These are phyloP conservation scores for Sialia sialis DNA, from an alignment of 2,113 vertebrate species.

Conservation along the genomic window DNA sequence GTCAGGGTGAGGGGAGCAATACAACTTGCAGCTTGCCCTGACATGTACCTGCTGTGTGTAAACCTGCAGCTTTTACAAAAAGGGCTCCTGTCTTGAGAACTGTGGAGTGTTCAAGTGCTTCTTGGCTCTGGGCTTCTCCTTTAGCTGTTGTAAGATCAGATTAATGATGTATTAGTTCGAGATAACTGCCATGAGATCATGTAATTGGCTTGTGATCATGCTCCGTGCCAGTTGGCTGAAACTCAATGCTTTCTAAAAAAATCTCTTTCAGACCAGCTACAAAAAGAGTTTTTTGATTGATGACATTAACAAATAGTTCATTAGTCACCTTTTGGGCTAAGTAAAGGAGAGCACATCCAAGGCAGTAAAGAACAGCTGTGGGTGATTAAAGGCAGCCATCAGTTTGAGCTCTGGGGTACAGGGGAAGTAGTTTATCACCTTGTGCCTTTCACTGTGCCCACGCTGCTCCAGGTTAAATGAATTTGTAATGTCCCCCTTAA, in stretches of 20 bases:
- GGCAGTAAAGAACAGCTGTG: slow-evolving; percentile 3
- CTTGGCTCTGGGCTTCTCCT: slow-evolving; percentile 25
- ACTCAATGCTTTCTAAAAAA: not conserved
- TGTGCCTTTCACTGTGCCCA: not conserved
- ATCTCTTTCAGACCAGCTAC: not conserved
- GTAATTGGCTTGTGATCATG: not conserved
- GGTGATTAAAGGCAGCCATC: not conserved
- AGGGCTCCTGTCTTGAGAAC: not conserved
- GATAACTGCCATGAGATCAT: slow-evolving; percentile 29
- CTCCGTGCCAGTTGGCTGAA: not conserved
- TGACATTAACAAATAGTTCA: slow-evolving; percentile 30
- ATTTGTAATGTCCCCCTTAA: not conserved
- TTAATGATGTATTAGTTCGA: slow-evolving; percentile 30
- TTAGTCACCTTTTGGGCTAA: slow-evolving; percentile 29
- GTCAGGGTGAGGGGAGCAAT: not conserved
- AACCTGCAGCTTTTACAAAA: slow-evolving; percentile 8
- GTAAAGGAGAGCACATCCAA: not conserved
- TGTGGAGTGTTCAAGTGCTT: not conserved
- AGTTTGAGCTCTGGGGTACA: not conserved
- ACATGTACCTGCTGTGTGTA: not conserved
- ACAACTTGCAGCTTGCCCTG: not conserved
- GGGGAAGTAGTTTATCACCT: not conserved
- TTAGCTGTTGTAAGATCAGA: slow-evolving; percentile 15
- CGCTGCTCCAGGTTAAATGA: rapidly evolving
- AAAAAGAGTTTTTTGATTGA: slow-evolving; percentile 1